Conservation (phyloP, 2,888 invertebrate genomes). For the Plebejus argus region DNA sequence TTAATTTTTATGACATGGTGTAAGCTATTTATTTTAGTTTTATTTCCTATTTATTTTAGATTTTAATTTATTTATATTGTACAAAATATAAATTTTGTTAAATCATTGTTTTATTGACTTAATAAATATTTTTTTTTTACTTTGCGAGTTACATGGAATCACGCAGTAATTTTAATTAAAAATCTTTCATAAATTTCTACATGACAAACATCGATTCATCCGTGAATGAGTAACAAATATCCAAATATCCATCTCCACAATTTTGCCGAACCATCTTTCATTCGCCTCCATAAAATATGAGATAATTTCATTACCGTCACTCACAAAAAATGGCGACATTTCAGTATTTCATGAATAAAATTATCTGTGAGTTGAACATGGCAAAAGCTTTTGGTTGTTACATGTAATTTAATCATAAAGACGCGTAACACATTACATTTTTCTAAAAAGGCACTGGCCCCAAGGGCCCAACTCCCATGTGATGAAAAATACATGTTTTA, state of each 20-base stretch:
- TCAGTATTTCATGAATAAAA: not conserved
- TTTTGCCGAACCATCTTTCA: not conserved
- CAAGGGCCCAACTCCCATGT: too few relatives aligned
- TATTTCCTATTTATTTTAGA: not conserved
- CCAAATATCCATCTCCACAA: not conserved
- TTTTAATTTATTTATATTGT: not conserved
- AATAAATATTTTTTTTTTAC: too few relatives aligned
- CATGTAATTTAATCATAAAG: not conserved
- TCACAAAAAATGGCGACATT: not conserved
- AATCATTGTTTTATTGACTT: not conserved
- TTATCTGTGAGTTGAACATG: not conserved
- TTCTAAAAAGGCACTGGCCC: too few relatives aligned
- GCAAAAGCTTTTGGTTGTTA: not conserved
- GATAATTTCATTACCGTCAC: not conserved
- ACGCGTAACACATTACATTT: too few relatives aligned
- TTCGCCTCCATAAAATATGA: not conserved
- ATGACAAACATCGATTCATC: not conserved
- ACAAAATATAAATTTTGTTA: constrained; percentile 2
- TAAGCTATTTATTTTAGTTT: not conserved
- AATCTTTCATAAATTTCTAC: too few relatives aligned
- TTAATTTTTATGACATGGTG: not conserved
- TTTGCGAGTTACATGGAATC: too few relatives aligned
- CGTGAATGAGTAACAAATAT: not conserved
- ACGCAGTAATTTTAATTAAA: too few relatives aligned
- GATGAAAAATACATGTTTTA: too few relatives aligned